Percentiles rank a stretch among this genome's conserved stretches.
These are phyloP conservation scores for Myzus persicae DNA, from an alignment of 1,140 invertebrate genomes.

Conservation along the genomic window DNA sequence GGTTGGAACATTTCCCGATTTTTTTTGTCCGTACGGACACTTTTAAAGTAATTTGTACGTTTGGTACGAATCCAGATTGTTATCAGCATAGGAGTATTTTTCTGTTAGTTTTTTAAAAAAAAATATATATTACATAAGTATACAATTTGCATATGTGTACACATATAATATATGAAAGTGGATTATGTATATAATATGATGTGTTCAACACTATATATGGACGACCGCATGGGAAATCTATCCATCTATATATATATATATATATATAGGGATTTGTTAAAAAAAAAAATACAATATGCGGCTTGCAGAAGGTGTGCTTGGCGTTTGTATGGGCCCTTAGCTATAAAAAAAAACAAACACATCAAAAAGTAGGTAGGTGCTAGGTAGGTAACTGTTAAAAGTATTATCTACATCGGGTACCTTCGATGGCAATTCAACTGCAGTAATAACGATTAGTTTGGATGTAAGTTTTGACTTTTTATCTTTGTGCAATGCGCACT, in stretches of 20 bases:
- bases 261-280: neutral
- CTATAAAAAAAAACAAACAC: neutral
- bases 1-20: constrained; percentile 36
- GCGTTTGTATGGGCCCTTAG: neutral
- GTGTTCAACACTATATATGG: neutral
- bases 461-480: neutral
- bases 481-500: neutral
- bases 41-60: constrained; percentile 12
- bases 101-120: neutral
- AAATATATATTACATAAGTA: neutral
- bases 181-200: neutral
- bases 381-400: neutral
- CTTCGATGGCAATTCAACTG: neutral
- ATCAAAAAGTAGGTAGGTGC: neutral
- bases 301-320: neutral
- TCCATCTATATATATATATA: neutral
- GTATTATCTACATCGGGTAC: neutral
- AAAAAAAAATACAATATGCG: neutral
- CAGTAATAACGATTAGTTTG: neutral
- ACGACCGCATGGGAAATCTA: neutral
- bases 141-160: neutral
- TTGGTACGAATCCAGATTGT: constrained; percentile 27
- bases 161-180: neutral
- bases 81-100: constrained; percentile 12
- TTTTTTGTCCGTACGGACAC: neutral